These are phyloP conservation scores for Nansenia antarctica DNA, from an alignment of 2,113 vertebrate genomes.

Conservation along the genomic window DNA sequence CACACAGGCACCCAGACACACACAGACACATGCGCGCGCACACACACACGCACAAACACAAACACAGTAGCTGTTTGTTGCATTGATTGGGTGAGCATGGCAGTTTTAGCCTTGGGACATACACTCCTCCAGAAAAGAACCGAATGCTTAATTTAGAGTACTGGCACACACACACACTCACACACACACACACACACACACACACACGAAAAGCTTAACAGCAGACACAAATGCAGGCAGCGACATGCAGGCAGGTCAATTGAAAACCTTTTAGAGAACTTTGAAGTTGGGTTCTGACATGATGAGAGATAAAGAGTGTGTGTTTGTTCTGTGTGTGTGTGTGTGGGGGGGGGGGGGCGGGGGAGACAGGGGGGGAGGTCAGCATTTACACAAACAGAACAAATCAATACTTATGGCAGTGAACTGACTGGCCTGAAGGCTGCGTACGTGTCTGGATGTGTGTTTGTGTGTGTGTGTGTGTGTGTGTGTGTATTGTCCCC, in stretches of 20 bases:
- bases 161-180: not conserved
- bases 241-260: conserved; percentile 35
- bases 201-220: not conserved
- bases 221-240: conserved; percentile 20
- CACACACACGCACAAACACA: too few species aligned
- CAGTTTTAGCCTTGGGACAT: not conserved
- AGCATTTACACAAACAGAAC: not conserved
- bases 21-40: conserved; percentile 6
- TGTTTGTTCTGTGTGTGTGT: not conserved
- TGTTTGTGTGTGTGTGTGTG: not conserved
- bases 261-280: conserved; percentile 14
- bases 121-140: not conserved
- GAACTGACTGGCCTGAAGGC: not conserved
- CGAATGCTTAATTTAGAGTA: not conserved
- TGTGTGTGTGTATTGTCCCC: not conserved
- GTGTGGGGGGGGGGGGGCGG: conserved; percentile 9
- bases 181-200: not conserved
- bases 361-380: too few species aligned
- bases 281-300: conserved; percentile 40
- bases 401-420: not conserved
- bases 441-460: not conserved
- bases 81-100: not conserved
- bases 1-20: too few species aligned
- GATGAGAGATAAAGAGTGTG: not conserved
- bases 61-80: conserved; percentile 17